Base-by-base conservation (phyloP, 2,113 vertebrate genomes). In the Phalacrocorax brasilianus region DNA sequence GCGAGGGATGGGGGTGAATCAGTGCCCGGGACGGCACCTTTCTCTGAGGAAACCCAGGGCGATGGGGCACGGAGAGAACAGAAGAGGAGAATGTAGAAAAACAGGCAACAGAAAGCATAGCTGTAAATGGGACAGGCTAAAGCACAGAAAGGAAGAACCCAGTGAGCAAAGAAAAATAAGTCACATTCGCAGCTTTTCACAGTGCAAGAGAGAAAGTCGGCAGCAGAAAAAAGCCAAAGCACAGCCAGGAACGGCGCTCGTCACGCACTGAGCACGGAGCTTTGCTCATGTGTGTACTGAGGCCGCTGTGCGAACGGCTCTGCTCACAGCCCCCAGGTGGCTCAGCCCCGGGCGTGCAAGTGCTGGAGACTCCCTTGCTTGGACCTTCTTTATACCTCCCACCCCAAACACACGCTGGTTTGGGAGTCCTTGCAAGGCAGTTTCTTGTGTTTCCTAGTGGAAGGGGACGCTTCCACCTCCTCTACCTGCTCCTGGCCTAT, bases 261-360 rank as follows among this genome's bases (percentile, higher is more conserved):
- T 6, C 27, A 19, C 4, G 19, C 8, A 4, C 9, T 1, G 24
- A 55, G 49, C 35, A 15, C 66, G n/a, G 40, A 56, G 75, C 66
- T 55, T 27, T 45, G 30, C 74, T 35, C 10, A 9, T 5, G 33
- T 6, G 66, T 14, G 4, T 2, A 2, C 1, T 1, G 22, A 42
- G 21, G 35, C 7, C 27, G 22, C 21, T 4, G 19, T 3, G 32
- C 0, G 5, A n/a, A 9, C 22, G 21, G 47, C 71, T 70, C 53
- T 42, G 72, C 33, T 2, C 18, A 18, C 35, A 18, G 70, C 45
- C 35, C 50, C 21, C 2, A 7, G 15, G 18, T 2, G 12, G 15
- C 49, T 49, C 30, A 56, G 65, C 38, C 44, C n/a, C 5, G 24
- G 28, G 26, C 9, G 30, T 0, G 11, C n/a, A 7, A 16, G 87